Percentiles rank a stretch among this genome's conserved stretches.
phyloP scores from a whole-genome alignment of 2,888 invertebrate genomes.

The Parnassius smintheus region DNA sequence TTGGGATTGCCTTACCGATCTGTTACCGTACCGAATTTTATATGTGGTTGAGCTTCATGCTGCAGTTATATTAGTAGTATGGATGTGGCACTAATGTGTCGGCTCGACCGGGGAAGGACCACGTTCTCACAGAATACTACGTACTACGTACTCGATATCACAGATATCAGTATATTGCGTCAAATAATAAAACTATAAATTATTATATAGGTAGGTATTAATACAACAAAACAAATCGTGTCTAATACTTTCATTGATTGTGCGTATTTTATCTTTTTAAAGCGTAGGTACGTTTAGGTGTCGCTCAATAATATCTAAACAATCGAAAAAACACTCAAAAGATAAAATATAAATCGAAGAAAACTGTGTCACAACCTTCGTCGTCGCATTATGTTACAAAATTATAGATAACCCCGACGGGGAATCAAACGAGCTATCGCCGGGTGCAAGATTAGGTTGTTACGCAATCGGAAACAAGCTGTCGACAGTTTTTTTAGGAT shows the following conservation, averaged over 20 bases:
- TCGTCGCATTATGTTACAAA: conserved; percentile 54
- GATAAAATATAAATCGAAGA: conserved; percentile 60
- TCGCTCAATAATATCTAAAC: conserved; percentile 28
- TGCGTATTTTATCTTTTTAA: conserved; percentile 15
- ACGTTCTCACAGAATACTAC: no score
- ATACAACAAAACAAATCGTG: not conserved
- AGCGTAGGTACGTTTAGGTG: conserved; percentile 19
- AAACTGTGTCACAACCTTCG: conserved; percentile 77
- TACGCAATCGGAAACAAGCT: conserved; percentile 60
- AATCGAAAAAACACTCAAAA: conserved; percentile 48
- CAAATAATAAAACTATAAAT: no score
- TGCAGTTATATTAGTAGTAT: no score
- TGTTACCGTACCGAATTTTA: no score
- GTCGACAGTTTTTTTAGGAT: not conserved
- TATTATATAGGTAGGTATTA: no score
- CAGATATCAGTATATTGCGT: no score
- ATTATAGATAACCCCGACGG: conserved; percentile 64
- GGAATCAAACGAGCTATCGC: conserved; percentile 61
- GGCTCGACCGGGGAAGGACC: no score
- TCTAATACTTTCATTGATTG: conserved; percentile 26
- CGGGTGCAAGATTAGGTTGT: conserved; percentile 54
- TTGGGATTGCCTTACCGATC: no score
- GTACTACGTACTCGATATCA: no score
- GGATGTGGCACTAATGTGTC: no score
- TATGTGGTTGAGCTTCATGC: no score